Evolutionary conservation across 1,140 invertebrate genomes (phyloP), one percentile per base, ranked within the genome.

Genomic region (Melipona quadrifasciata): DNA sequence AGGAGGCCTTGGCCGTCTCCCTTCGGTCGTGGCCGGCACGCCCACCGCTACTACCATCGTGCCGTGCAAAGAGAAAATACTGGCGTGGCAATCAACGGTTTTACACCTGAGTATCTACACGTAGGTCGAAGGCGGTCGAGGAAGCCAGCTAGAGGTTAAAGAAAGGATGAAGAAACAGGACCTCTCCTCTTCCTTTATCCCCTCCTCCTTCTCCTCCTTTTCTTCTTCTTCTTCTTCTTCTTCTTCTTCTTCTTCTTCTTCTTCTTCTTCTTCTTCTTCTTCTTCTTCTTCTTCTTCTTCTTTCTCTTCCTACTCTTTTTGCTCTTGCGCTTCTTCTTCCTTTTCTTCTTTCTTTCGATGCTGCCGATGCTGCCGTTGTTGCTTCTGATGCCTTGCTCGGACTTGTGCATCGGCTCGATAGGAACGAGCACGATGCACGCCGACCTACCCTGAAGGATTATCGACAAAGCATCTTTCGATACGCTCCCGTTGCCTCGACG

Each of bases 1-100:
- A 92, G 90, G 89, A 92, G 92, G 90, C 91, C 92, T 93, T 93
- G 92, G 92, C 90, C 91, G 90, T 93, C 92, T 93, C 90, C 92
- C 92, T 92, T 91, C 91, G 89, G 91, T 92, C 90, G 92, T 92
- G 90, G 88, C 89, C 89, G 93, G 90, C 93, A 93, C 92, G 92
- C 92, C 92, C 91, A 93, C 92, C 88, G 92, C 91, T 92, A 91
- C 92, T 84, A 84, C 82, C 92, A 92, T 91, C 92, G 85, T 77
- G 81, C 87, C 82, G 90, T 90, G 88, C 87, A 91, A 90, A 92
- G 91, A 93, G 92, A 93, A 93, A 92, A 92, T 92, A 91, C 89
- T 92, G 87, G 88, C 86, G 85, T 91, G 86, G 92, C 92, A 93
- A 93, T 93, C 92, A 93, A 93, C 92, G 90, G 91, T 93, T 93